Base-by-base conservation (phyloP, 2,797 vertebrate species). In the Chaenodraco wilsoni region DNA sequence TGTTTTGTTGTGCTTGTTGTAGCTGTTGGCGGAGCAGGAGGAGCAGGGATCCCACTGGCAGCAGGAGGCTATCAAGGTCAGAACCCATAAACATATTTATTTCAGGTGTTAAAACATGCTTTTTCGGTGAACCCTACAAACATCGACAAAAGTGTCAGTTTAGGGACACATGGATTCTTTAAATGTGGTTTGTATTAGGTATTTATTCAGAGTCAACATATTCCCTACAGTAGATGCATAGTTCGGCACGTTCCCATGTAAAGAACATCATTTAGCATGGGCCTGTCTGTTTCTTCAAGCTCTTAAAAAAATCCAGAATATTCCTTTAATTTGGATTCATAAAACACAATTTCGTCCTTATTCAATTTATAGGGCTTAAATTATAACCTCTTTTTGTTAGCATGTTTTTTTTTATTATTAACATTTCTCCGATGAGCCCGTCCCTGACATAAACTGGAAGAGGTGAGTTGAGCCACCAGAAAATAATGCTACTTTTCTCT, bases 51-150 rank as follows among this genome's bases (percentile, higher is more conserved):
- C 72, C 93, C 93, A 16, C 86, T 93, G 76, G 65, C 80, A 69
- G 84, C 77, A 69, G 91, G 87, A 84, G 69, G 69, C 63, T 90
- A 86, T 82, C 87, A 74, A 91, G 92, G 93, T 94, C 51, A 85
- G 69, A 72, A 19, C 2, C 0, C 43, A 68, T 1, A 6, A 12
- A 33, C 10, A 23, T 66, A 46, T 69, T 37, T 3, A 43, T 15
- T 60, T 61, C 9, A 48, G 12, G 48, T 13, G 9, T 65, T 5
- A 54, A 27, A 48, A 48, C 14, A 1, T 12, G 41, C 11, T 10
- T 11, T 63, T 17, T 23, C 54, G 17, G n/a, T 49, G 3, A 51
- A 60, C 4, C 14, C 3, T 5, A 23, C 17, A 5, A 65, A 40
- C 23, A 59, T 4, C 7, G 16, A 64, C 12, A 33, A 2, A 14